Conservation (phyloP, 2,797 vertebrate genomes). For the Neomorphus geoffroyi region DNA sequence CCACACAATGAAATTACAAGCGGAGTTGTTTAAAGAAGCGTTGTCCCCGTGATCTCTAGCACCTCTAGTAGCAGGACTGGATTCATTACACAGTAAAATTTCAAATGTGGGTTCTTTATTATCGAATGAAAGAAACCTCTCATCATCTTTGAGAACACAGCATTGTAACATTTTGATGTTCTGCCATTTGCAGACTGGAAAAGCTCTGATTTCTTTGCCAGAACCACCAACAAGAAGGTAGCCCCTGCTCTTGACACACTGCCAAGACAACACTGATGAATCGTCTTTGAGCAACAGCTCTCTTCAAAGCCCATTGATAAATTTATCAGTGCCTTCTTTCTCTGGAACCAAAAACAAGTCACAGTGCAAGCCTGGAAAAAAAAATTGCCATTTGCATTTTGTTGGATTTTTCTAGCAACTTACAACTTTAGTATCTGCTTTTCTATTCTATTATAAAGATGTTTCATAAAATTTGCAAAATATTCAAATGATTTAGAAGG, state of each 20-base stretch:
- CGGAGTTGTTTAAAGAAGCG: neutral
- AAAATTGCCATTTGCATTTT: neutral
- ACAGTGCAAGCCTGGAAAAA: neutral
- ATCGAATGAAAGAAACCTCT: neutral
- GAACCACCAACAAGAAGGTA: neutral
- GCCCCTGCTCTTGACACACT: neutral
- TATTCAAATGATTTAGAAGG: neutral
- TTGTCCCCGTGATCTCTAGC: neutral
- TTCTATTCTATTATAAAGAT: neutral
- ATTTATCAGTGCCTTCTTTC: conserved; percentile 25
- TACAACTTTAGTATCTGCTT: neutral
- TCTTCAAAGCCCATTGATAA: conserved; percentile 22
- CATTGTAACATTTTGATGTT: neutral
- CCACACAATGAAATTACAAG: neutral
- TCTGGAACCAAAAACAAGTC: neutral
- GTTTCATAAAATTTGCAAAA: neutral
- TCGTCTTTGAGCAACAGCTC: neutral
- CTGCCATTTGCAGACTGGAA: neutral
- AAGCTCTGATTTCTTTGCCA: conserved; percentile 11
- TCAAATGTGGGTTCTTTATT: neutral
- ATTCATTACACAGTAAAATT: neutral
- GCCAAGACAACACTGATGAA: conserved; percentile 14
- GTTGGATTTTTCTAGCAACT: neutral
- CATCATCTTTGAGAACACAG: neutral
- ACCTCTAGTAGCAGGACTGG: neutral